These are phyloP conservation scores for Pollenia labialis DNA, from an alignment of 2,888 invertebrate genomes.

Conservation along the genomic window DNA sequence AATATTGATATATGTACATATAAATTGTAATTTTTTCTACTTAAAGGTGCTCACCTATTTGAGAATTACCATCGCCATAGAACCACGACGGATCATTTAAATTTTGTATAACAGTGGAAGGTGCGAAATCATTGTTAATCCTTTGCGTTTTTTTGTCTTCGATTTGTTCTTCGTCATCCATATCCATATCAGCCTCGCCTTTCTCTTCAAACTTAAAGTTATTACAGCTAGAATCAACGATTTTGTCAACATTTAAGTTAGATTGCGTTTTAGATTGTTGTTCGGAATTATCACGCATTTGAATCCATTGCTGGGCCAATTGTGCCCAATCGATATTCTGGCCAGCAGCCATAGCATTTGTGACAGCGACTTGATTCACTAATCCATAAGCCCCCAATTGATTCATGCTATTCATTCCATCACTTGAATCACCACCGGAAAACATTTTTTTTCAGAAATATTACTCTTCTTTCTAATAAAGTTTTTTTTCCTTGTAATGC, in stretches of 20 bases:
- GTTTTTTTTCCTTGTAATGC: background rate
- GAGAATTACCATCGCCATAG: conserved; percentile 13
- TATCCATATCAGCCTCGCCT: conserved; percentile 95
- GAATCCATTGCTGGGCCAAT: conserved; percentile 98
- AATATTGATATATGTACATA: background rate
- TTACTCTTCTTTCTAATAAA: background rate
- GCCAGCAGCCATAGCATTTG: conserved; percentile 74
- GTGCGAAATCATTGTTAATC: background rate
- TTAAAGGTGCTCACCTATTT: conserved; percentile 17
- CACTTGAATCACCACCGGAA: conserved; percentile 80
- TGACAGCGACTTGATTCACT: conserved; percentile 84
- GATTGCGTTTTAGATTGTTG: conserved; percentile 72
- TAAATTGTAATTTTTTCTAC: background rate
- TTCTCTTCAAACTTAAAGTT: conserved; percentile 86
- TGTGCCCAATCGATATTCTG: conserved; percentile 98
- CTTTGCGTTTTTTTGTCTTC: conserved; percentile 66
- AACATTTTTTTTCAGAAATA: conserved; percentile 37
- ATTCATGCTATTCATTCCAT: conserved; percentile 80
- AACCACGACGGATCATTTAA: conserved; percentile 63
- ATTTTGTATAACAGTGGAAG: conserved; percentile 11
- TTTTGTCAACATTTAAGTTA: background rate
- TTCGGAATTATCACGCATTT: conserved; percentile 88
- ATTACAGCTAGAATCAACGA: background rate
- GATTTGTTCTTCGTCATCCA: conserved; percentile 88
- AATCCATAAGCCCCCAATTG: conserved; percentile 89